Conservation (phyloP, 2,113 vertebrate genomes). For the Ciconia maguari region DNA sequence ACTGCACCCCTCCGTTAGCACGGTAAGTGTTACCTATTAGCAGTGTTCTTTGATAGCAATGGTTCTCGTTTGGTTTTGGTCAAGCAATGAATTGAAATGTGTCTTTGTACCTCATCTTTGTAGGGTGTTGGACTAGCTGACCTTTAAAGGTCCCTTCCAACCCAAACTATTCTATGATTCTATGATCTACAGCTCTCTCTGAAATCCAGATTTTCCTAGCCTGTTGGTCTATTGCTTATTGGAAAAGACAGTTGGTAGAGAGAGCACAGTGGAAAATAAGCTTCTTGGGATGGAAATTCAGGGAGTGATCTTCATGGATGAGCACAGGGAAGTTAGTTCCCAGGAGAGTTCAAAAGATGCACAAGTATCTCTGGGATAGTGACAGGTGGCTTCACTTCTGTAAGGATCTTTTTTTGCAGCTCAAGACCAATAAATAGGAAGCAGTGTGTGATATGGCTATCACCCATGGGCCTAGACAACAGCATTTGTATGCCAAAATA, state of each 20-base stretch:
- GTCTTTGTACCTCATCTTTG: background rate
- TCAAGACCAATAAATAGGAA: background rate
- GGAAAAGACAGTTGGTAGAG: background rate
- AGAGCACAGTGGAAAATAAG: background rate
- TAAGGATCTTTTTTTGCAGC: background rate
- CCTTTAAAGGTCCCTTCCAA: background rate
- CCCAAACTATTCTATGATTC: background rate
- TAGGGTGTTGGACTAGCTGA: background rate
- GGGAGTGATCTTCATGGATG: background rate
- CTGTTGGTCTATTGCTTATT: background rate
- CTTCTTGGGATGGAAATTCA: background rate
- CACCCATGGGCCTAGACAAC: background rate
- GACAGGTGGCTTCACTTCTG: fast-evolving
- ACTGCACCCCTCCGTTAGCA: background rate
- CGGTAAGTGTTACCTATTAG: background rate
- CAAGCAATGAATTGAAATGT: background rate
- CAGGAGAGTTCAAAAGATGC: background rate
- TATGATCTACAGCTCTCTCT: background rate
- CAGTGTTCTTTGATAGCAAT: background rate
- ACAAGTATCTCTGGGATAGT: no score
- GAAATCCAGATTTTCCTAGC: background rate
- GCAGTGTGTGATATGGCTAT: fast-evolving
- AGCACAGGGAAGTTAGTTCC: background rate
- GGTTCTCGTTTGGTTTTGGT: background rate
- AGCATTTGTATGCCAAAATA: no score